These are phyloP conservation scores for Decapterus maruadsi DNA, from an alignment of 2,797 vertebrate genomes.

Conservation along the genomic window DNA sequence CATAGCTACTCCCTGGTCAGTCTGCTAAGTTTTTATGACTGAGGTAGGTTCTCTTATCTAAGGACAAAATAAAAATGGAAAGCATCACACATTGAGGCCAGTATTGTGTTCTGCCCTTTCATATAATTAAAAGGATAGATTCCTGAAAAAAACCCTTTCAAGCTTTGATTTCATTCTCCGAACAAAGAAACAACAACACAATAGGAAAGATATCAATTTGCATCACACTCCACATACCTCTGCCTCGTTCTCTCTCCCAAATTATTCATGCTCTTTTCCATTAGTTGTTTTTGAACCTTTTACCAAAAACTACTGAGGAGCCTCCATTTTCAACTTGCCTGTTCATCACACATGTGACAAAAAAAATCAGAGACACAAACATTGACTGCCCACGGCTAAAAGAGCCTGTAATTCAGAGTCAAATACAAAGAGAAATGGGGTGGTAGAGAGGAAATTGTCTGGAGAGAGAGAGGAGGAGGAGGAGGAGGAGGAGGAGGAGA, in stretches of 20 bases:
- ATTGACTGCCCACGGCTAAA: constrained; percentile 69
- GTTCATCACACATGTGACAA: constrained; percentile 73
- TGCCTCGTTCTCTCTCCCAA: constrained; percentile 43
- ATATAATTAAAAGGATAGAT: constrained; percentile 74
- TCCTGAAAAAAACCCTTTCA: constrained; percentile 71
- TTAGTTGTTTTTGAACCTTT: constrained; percentile 52
- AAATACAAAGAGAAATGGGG: constrained; percentile 74
- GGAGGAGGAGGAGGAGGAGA: constrained; percentile 24
- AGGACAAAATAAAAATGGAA: constrained; percentile 78
- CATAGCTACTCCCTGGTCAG: constrained; percentile 81
- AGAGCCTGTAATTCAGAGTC: constrained; percentile 75
- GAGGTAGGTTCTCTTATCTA: constrained; percentile 89
- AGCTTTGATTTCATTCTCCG: constrained; percentile 65
- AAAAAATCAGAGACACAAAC: constrained; percentile 66
- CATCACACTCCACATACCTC: constrained; percentile 65
- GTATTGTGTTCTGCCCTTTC: constrained; percentile 69
- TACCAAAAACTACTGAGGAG: constrained; percentile 61
- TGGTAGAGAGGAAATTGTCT: constrained; percentile 59
- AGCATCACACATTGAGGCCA: constrained; percentile 69
- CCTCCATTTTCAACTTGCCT: constrained; percentile 62
- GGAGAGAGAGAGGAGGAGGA: constrained; percentile 50
- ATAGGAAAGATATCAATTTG: constrained; percentile 62
- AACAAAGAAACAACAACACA: constrained; percentile 65
- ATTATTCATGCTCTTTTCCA: constrained; percentile 34
- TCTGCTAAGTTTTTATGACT: constrained; percentile 85